Evolutionary conservation across 2,888 invertebrate genomes (phyloP).

Genomic region (Trypoxylon attenuatum): DNA sequence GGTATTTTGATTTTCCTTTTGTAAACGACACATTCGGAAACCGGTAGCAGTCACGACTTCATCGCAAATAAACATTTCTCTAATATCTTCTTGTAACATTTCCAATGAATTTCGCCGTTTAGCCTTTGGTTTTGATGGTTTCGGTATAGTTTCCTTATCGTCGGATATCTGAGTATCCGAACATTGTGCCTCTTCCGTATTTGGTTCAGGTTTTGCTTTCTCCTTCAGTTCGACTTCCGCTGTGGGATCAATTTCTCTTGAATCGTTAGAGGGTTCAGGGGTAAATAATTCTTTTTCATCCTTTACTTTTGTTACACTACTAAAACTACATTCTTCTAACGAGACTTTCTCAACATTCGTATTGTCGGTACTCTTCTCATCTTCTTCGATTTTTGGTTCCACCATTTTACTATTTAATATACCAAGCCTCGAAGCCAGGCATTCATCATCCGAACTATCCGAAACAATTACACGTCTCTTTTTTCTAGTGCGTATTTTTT

Average conservation of each 20-base stretch:
- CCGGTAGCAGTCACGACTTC: conserved; percentile 80
- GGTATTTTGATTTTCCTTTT: conserved; percentile 74
- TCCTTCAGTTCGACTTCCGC: no score
- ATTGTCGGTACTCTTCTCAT: no score
- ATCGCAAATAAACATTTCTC: conserved; percentile 82
- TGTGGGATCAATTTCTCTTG: no score
- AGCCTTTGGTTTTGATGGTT: conserved; percentile 41
- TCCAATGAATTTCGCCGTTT: conserved; percentile 77
- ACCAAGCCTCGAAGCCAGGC: conserved; percentile 55
- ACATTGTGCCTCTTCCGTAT: background rate
- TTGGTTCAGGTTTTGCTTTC: background rate
- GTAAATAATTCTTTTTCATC: no score
- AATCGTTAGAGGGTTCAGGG: no score
- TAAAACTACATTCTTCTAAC: no score
- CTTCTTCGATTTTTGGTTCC: background rate
- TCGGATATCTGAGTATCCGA: conserved; percentile 14
- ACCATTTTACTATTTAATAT: conserved; percentile 1
- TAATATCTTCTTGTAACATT: conserved; percentile 81
- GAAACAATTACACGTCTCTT: conserved; percentile 64
- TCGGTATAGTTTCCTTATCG: conserved; percentile 33
- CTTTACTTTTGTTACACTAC: no score
- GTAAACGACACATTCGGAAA: conserved; percentile 80
- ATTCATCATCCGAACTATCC: conserved; percentile 66
- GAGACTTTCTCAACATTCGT: no score
- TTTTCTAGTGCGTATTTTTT: conserved; percentile 46